Percentiles rank a stretch among this genome's conserved stretches.
phyloP scores from a whole-genome alignment of 2,113 vertebrate species.

The Phrynosoma platyrhinos region DNA sequence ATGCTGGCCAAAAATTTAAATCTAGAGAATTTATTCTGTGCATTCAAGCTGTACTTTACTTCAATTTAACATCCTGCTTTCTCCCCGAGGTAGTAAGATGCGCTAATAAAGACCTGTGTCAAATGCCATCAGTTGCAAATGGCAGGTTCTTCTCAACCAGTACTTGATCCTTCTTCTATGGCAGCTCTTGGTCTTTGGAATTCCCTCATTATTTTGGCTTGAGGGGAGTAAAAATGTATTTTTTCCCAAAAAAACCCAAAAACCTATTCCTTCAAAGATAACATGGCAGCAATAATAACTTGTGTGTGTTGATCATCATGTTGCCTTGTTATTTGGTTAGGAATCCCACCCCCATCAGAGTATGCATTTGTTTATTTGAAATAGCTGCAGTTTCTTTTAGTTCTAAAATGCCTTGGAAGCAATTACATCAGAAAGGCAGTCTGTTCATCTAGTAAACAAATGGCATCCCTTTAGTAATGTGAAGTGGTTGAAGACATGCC shows the following conservation, averaged over 20 bases:
- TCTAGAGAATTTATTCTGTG: too few relatives aligned
- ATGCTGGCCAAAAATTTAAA: too few relatives aligned
- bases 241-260: too few relatives aligned
- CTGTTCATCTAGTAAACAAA: background rate
- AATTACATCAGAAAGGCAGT: background rate
- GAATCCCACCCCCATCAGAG: background rate
- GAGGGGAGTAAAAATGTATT: background rate
- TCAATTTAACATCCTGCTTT: too few relatives aligned
- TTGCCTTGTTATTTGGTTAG: background rate
- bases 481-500: too few relatives aligned
- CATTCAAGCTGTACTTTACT: too few relatives aligned
- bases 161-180: background rate
- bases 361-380: background rate
- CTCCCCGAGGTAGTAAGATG: too few relatives aligned
- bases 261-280: background rate
- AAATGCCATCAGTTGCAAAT: background rate
- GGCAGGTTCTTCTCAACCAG: background rate
- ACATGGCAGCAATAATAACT: background rate
- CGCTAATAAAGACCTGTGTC: too few relatives aligned
- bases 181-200: background rate
- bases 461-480: background rate
- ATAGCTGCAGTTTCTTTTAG: background rate
- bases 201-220: background rate
- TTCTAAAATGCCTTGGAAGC: background rate
- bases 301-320: background rate